A percentile compares a stretch with the other conserved stretches of the same genome.
These are phyloP conservation scores for Eilema depressum DNA, from an alignment of 2,888 invertebrate genomes.

Conservation along the genomic window DNA sequence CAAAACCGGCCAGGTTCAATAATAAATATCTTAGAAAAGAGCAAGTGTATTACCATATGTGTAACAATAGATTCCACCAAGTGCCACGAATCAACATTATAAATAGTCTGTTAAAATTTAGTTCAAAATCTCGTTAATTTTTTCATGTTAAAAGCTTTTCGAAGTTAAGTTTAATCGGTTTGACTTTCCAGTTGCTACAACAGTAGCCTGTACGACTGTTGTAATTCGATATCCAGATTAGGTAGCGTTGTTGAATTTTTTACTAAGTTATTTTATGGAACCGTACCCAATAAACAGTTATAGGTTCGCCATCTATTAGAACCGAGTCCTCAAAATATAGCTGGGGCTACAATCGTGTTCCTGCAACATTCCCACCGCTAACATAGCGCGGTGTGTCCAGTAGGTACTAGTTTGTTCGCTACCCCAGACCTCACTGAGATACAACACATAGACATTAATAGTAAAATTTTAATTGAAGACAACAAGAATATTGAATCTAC, in stretches of 20 bases:
- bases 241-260: neutral
- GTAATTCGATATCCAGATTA: neutral
- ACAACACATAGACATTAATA: conserved; percentile 27
- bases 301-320: neutral
- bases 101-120: no score
- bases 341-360: conserved; percentile 26
- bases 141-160: no score
- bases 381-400: neutral
- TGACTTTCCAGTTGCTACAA: no score
- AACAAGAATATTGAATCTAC: conserved; percentile 48
- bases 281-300: neutral
- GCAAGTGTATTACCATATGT: no score
- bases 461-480: conserved; percentile 44
- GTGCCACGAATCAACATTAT: no score
- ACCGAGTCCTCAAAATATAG: neutral
- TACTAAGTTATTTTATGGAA: neutral
- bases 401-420: conserved; percentile 8
- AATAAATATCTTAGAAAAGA: no score
- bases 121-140: no score
- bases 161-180: no score
- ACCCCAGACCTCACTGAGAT: neutral
- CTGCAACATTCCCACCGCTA: conserved; percentile 9
- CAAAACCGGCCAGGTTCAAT: no score
- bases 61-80: no score
- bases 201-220: neutral